Conservation (phyloP, 2,113 vertebrate genomes). For the Erythrolamprus reginae region DNA sequence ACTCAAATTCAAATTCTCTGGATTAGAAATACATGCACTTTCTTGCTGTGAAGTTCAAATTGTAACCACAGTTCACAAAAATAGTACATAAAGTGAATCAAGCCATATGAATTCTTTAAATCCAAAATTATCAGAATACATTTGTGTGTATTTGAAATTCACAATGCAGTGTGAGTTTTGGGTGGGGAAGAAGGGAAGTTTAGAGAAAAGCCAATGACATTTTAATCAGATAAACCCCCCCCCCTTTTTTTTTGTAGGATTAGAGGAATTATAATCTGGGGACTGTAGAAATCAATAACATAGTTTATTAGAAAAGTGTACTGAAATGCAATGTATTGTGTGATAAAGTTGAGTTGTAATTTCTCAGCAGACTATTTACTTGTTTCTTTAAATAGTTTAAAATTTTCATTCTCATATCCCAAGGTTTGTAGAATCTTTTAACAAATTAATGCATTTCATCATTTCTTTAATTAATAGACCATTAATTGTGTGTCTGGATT, state of each 20-base stretch:
- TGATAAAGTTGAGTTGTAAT: not conserved
- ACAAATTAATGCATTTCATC: not conserved
- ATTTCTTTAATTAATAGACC: not conserved
- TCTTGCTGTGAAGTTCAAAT: not conserved
- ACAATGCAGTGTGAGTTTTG: not conserved
- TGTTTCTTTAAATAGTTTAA: not conserved
- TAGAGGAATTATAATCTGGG: not conserved
- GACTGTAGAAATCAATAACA: not conserved
- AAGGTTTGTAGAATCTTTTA: not conserved
- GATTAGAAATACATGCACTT: not conserved
- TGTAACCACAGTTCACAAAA: not conserved
- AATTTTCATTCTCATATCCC: not conserved
- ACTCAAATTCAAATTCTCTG: not conserved
- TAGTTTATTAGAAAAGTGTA: not conserved
- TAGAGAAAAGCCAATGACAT: not conserved
- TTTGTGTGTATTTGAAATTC: not conserved
- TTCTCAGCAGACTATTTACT: not conserved
- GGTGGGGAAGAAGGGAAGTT: not conserved
- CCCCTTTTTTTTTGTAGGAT: not conserved
- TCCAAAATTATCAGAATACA: not conserved
- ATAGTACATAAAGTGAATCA: not conserved
- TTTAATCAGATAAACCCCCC: not conserved
- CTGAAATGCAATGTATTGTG: not conserved
- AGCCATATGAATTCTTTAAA: not conserved
- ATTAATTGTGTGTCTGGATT: not conserved